Evolutionary conservation across 1,140 invertebrate genomes (phyloP).

Genomic region (Coelopa frigida): DNA sequence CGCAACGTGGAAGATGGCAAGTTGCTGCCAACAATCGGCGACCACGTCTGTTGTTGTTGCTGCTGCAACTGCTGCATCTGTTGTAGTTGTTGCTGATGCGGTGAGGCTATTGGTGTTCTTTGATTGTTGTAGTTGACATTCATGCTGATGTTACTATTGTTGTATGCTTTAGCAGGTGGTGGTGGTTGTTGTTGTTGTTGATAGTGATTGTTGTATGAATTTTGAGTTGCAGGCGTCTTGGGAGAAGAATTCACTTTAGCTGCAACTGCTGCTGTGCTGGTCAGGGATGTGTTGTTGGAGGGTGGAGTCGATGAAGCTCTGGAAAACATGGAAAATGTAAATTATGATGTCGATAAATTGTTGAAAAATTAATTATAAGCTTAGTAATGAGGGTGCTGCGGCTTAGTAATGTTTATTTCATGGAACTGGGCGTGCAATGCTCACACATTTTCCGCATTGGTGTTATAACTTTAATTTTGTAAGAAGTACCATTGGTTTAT

Average conservation of each 20-base stretch:
- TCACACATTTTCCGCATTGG: no score
- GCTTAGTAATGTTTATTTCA: no score
- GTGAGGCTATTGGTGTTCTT: slow-evolving; percentile 1
- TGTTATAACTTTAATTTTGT: no score
- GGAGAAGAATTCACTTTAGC: slow-evolving; percentile 5
- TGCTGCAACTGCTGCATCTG: slow-evolving; percentile 12
- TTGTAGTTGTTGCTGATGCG: slow-evolving; percentile 8
- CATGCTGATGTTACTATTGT: slow-evolving; percentile 6
- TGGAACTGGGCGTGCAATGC: no score
- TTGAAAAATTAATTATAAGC: no score
- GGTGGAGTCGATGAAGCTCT: no score
- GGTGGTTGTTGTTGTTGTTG: slow-evolving; percentile 4
- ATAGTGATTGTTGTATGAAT: slow-evolving; percentile 11
- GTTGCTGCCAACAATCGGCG: slow-evolving; percentile 36
- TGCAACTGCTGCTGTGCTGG: background rate
- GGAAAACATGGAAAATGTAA: no score
- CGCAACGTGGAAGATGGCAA: slow-evolving; percentile 33
- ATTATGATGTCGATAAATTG: no score
- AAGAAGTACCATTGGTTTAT: no score
- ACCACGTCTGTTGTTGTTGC: slow-evolving; percentile 34
- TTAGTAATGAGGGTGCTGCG: no score
- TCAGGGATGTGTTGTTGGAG: slow-evolving; percentile 5
- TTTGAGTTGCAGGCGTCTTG: slow-evolving; percentile 5
- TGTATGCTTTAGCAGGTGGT: slow-evolving; percentile 6
- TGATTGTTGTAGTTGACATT: background rate